phyloP scores from a whole-genome alignment of 2,113 vertebrate species.

The Microcebus ravelobensis region DNA sequence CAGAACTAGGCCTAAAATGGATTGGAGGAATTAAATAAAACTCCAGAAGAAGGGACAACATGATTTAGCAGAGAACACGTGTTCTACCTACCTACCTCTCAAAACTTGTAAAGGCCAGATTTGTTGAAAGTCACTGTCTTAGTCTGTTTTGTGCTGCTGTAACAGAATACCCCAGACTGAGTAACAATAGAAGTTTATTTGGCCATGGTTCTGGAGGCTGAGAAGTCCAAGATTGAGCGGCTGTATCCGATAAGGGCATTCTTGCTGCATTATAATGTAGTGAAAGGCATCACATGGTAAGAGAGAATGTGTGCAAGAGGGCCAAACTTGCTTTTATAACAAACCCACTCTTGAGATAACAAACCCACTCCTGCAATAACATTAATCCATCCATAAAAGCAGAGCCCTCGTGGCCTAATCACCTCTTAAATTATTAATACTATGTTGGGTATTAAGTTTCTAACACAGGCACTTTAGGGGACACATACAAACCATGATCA shows the following conservation, averaged over 20 bases:
- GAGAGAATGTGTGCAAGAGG: background rate
- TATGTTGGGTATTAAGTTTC: background rate
- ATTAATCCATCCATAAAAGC: background rate
- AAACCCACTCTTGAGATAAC: background rate
- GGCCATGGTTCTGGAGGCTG: background rate
- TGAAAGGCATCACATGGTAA: background rate
- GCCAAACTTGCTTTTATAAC: background rate
- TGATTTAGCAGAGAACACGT: background rate
- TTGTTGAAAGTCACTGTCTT: background rate
- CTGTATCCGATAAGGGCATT: background rate
- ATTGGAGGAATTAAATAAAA: slow-evolving; percentile 24
- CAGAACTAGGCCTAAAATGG: slow-evolving; percentile 21
- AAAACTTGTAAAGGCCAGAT: slow-evolving; percentile 26
- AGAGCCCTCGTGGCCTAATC: background rate
- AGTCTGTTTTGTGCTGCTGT: background rate
- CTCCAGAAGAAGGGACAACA: background rate
- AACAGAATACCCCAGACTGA: background rate
- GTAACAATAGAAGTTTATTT: background rate
- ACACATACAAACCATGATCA: background rate
- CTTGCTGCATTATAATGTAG: background rate
- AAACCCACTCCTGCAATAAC: background rate
- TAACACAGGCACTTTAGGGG: background rate
- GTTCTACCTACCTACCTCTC: background rate
- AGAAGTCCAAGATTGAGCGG: background rate
- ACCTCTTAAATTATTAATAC: background rate